Evolutionary conservation across 37 sponge, comb jelly and placozoan species (phyloP), one percentile per base, ranked within the genome.

Genomic region (Diacarnus erythraeanus): DNA sequence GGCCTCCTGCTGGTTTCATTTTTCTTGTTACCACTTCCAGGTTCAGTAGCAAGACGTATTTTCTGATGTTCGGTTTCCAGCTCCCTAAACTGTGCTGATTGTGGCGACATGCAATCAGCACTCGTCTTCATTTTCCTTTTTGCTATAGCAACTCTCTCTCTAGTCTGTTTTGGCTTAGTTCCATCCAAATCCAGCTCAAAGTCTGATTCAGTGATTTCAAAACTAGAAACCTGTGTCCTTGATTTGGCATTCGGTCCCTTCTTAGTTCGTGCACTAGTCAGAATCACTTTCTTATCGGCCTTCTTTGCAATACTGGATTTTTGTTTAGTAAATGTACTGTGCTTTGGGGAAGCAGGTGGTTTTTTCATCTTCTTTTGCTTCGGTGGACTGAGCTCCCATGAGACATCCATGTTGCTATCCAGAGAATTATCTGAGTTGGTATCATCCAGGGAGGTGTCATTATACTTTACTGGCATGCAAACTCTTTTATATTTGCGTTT

Each of bases 251-350:
- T 43, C 36, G 57, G 42, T 36, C 36, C 34, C 31, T 43, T 74
- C 35, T 74, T 47, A 35, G 74, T 74, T 1, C 74, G 54, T 17
- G 33, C 74, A 41, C 74, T 74, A 30, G 74, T n/a, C 74, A 74
- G 74, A 2, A 74, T n/a, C 27, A 36, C 1, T 25, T 54, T 74
- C 1, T 56, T 12, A 3, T 2, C 26, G 15, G 43, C 29, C 4
- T 39, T 72, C 26, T 4, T 71, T 43, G 44, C 72, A 20, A 8
- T 2, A 67, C 38, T 26, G 21, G 34, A n/a, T 23, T 61, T 61
- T 61, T 4, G 21, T 61, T 23, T 61, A 61, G 4, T 25, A 23
- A 23, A 23, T 6, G 9, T 15, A 29, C 29, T 61, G 30, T 25
- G n/a, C n/a, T n/a, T 27, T 61, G 21, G 29, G 9, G 64, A 25